Evolutionary conservation across 2,113 vertebrate genomes (phyloP), one percentile per base, ranked within the genome.

Genomic region (Brienomyrus brachyistius): DNA sequence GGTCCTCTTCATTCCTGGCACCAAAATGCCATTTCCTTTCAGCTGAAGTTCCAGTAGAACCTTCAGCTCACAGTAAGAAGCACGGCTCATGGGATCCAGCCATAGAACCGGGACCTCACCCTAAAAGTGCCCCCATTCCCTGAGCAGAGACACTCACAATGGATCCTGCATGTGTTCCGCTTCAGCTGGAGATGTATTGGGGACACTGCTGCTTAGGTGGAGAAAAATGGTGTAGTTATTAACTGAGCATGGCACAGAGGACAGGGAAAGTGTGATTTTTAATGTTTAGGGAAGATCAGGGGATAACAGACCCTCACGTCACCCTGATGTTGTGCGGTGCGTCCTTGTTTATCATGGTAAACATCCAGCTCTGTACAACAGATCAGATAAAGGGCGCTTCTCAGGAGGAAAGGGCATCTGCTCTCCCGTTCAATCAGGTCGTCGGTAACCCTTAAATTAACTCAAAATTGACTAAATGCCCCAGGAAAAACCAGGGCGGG

Each of bases 401-500:
- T 48, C 43, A 0, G 19, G 45, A 40, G 95, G 93, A 95, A 95
- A 96, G 95, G 94, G 96, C 96, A 97, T 99, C 98, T 5, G 27
- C 27, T 87, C 5, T 56, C n/a, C 50, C 1, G 21, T 56, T 52
- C 48, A 86, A 50, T 86, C 85, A 52, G 45, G n/a, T 27, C 8
- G 19, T 97, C 96, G 95, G 93, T 96, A 97, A 97, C 97, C 95
- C 96, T 97, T 96, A 97, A 97, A 97, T 98, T 97, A 99, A 98
- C 97, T 97, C 95, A 92, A 95, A 95, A 96, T 97, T 97, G 98
- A 99, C 98, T 99, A 98, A 98, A 98, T 31, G 84, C 84, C 84
- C 27, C 50, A 54, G 50, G 59, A 98, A 96, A 97, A 98, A 97
- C 97, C 96, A 96, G 95, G 94, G 96, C 95, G 95, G 94, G 92